Base-by-base conservation (phyloP, 2,113 vertebrate species). In the Chaenogobius annularis region DNA sequence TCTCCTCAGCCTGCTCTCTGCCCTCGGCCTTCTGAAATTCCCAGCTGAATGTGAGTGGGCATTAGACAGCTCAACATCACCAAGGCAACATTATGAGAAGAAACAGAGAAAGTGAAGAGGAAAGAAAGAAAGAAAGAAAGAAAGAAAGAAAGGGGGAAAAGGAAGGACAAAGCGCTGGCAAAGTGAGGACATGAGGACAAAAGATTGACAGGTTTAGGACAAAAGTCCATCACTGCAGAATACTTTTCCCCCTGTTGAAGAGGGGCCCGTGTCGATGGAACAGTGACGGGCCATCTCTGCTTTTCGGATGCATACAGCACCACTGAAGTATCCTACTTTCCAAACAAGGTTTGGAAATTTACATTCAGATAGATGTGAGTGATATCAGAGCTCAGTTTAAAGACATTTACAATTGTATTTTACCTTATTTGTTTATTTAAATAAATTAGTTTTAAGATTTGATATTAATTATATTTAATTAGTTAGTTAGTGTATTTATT, bases 21-120 rank as follows among this genome's bases (percentile, higher is more conserved):
- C 35, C 46, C 66, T 77, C 52, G n/a, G 69, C 62, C 72, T 66
- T 68, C 52, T 62, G 44, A 47, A 40, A 69, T 84, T 86, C 56
- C 40, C 66, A 63, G 65, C 54, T 82, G 73, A 55, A 65, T 59
- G 59, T 47, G 20, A 71, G 70, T 70, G 10, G 76, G 26, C 64
- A 46, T 66, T 54, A 80, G 59, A 77, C 68, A 69, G 70, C 73
- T 69, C 74, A 47, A 37, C 56, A 83, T 90, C 81, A 81, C 86
- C 85, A 82, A 88, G 80, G 70, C 77, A 83, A 88, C 81, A 66
- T 83, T 44, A 73, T 68, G 70, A 71, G 70, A 47, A 77, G 69
- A 73, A 81, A 72, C 47, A 50, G 55, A 77, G 47, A 40, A 10
- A 19, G 67, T 59, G 20, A 69, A 56, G 64, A 69, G 67, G 26